Percentiles rank a stretch among this genome's conserved stretches.
Evolutionary conservation across 2,113 vertebrate species (phyloP).

Genomic region (Puntigrus tetrazona): DNA sequence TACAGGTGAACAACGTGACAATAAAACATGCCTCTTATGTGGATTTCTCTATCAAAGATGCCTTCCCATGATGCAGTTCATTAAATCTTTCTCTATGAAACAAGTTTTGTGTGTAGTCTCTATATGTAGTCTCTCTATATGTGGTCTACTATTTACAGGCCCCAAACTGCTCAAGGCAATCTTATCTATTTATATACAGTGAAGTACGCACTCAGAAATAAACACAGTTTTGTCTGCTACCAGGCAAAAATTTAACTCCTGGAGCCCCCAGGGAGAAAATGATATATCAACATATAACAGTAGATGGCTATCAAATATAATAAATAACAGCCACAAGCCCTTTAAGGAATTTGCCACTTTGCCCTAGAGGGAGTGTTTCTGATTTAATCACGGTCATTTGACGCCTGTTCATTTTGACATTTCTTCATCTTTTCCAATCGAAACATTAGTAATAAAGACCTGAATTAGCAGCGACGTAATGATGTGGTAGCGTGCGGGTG

Average conservation of each 20-base stretch:
- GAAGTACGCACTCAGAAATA: neutral
- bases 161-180: neutral
- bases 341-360: conserved; percentile 29
- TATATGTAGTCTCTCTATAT: neutral
- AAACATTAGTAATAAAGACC: conserved; percentile 6
- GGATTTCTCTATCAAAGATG: neutral
- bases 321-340: conserved; percentile 3
- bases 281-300: conserved; percentile 5
- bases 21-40: neutral
- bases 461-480: conserved; percentile 16
- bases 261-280: conserved; percentile 6
- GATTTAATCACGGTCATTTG: conserved; percentile 5
- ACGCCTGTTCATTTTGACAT: neutral
- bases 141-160: neutral
- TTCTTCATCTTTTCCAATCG: neutral
- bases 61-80: conserved; percentile 9
- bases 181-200: conserved; percentile 22
- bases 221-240: neutral
- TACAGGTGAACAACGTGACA: conserved; percentile 23
- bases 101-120: neutral
- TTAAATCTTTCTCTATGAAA: conserved; percentile 1
- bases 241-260: neutral
- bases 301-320: conserved; percentile 7
- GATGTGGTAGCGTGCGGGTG: neutral
- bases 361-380: neutral